Evolutionary conservation across 23 tunicate genomes (phyloP).

Genomic region (Trididemnum miniatum): DNA sequence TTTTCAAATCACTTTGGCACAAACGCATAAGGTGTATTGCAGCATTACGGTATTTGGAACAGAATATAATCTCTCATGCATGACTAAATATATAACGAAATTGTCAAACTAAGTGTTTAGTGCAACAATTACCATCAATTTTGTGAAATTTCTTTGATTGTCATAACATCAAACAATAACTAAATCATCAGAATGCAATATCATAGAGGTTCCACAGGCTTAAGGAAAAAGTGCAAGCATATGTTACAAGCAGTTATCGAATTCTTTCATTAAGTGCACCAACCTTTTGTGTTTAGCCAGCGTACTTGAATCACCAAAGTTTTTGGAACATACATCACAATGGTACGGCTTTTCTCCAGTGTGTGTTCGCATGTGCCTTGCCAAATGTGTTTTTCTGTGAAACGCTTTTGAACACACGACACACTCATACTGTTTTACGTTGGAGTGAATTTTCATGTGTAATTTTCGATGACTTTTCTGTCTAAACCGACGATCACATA

Average conservation of each 20-base stretch:
- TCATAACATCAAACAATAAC: too few relatives aligned
- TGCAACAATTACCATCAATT: too few relatives aligned
- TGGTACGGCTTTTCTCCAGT: slow-evolving; percentile 20
- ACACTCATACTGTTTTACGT: background rate
- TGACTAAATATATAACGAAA: too few relatives aligned
- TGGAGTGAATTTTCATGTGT: background rate
- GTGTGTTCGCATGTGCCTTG: background rate
- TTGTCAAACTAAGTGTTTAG: too few relatives aligned
- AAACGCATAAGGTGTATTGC: too few relatives aligned
- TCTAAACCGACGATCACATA: slow-evolving; percentile 1
- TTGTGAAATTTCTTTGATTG: too few relatives aligned
- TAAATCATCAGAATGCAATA: too few relatives aligned
- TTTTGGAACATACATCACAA: background rate
- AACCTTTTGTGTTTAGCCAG: background rate
- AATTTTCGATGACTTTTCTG: slow-evolving; percentile 7
- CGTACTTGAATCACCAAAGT: background rate
- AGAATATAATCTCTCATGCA: too few relatives aligned
- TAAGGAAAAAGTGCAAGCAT: too few relatives aligned
- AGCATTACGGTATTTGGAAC: too few relatives aligned
- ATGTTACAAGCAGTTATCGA: background rate
- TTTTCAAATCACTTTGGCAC: too few relatives aligned
- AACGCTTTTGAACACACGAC: background rate
- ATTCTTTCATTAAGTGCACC: background rate
- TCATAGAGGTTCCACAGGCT: too few relatives aligned
- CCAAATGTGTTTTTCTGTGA: slow-evolving; percentile 1